phyloP scores from a whole-genome alignment of 2,113 vertebrate genomes.

The Oxyruncus cristatus region DNA sequence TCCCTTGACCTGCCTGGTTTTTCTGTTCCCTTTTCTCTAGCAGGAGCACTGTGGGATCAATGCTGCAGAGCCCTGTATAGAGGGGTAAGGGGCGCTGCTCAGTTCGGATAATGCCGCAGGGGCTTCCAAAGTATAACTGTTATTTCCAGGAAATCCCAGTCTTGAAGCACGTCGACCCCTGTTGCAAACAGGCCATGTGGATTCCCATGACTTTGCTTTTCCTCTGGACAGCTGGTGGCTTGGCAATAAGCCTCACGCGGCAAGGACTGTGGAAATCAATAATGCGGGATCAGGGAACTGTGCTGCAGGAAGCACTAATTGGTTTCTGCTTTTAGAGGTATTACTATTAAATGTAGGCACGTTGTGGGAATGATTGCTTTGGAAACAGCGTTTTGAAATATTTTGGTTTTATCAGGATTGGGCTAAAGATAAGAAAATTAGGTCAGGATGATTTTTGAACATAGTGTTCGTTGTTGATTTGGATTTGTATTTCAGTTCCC shows the following conservation, averaged over 20 bases:
- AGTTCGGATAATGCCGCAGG: accelerated
- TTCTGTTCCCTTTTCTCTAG: background rate
- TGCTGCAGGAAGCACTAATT: background rate
- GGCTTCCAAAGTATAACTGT: background rate
- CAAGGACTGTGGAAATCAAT: background rate
- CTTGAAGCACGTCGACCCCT: accelerated
- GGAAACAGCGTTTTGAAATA: background rate
- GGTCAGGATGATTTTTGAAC: background rate
- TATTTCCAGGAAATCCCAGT: background rate
- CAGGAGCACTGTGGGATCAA: background rate
- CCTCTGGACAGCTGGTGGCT: background rate
- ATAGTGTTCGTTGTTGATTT: background rate
- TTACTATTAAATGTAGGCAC: background rate
- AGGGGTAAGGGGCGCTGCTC: background rate
- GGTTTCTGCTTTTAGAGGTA: background rate
- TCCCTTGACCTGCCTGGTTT: background rate
- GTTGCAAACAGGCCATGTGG: background rate
- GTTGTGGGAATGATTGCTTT: background rate
- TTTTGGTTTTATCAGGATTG: background rate
- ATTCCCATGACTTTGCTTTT: background rate
- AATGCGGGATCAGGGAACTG: background rate
- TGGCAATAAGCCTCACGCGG: background rate
- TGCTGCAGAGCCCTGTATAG: background rate
- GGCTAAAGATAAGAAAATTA: background rate
- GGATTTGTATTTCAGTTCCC: background rate